A percentile compares a stretch with the other conserved stretches of the same genome.
Conservation (phyloP, 2,888 invertebrate genomes). For the Coronaproctus castanopsis region DNA sequence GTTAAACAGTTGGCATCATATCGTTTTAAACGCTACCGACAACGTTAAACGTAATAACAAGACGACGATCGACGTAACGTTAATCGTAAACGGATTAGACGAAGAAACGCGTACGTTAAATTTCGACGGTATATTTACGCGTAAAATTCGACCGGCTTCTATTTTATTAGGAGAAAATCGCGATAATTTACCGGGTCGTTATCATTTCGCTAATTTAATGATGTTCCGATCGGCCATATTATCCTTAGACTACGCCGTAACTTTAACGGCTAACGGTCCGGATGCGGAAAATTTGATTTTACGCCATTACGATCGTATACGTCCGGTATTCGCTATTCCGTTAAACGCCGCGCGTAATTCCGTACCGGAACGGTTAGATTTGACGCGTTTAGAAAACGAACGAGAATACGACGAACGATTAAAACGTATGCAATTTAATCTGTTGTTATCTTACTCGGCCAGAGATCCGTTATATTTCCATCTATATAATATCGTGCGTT, state of each 20-base stretch:
- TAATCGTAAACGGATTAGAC: constrained; percentile 38
- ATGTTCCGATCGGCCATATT: constrained; percentile 38
- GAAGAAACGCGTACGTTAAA: constrained; percentile 35
- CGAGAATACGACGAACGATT: constrained; percentile 22
- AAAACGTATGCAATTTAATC: constrained; percentile 37
- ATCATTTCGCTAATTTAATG: constrained; percentile 25
- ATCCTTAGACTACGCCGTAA: constrained; percentile 32
- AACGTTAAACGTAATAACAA: constrained; percentile 35
- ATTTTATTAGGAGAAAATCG: constrained; percentile 34
- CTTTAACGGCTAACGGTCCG: constrained; percentile 34
- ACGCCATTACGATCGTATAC: constrained; percentile 30
- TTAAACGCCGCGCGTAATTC: constrained; percentile 26
- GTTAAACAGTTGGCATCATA: constrained; percentile 34
- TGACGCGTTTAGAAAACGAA: background rate
- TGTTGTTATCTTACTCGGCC: constrained; percentile 40
- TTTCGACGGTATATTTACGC: constrained; percentile 36
- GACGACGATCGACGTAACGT: constrained; percentile 32
- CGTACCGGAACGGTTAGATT: constrained; percentile 19
- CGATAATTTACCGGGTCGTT: constrained; percentile 10
- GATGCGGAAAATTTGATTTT: constrained; percentile 30
- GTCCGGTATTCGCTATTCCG: constrained; percentile 29
- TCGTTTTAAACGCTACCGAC: constrained; percentile 38
- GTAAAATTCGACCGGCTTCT: constrained; percentile 35
- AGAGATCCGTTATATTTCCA: constrained; percentile 36
- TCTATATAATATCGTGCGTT: constrained; percentile 26